Evolutionary conservation across 2,888 invertebrate species (phyloP), one percentile per base, ranked within the genome.

Genomic region (Drosophila fulvimacula): DNA sequence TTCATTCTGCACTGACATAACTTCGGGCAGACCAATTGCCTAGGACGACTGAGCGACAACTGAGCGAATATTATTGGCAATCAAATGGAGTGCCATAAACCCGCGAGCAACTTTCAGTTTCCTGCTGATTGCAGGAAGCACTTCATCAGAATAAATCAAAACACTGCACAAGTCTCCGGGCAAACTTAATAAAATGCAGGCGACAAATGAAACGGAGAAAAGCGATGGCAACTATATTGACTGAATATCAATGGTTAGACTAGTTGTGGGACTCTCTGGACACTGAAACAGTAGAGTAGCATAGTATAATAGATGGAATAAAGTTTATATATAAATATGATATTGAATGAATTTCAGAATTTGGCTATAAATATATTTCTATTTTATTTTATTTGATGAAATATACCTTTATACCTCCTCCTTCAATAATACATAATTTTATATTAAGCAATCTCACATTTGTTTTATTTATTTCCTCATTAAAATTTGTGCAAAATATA

Each of bases 21-120:
- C 74, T 46, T 41, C 30, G n/a, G 69, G 73, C 62, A 42, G 32
- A 32, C 30, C 57, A 48, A 73, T 60, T 63, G 62, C 60, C 49
- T 38, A 53, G 64, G 42, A 67, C 49, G 65, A 55, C 60, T n/a
- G n/a, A n/a, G n/a, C n/a, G n/a, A 65, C 41, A 63, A 39, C 57
- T 55, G 59, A 60, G 44, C 70, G 63, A 77, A 70, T 82, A 80
- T 85, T 85, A 87, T 84, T 87, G 82, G 51, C 88, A 87, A 84
- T 84, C 88, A 84, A 82, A 69, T 76, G 78, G 53, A 84, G 85
- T 87, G 85, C 73, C 65, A 78, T 52, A 70, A 59, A 42, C 79
- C 83, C 61, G 44, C 49, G 21, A 77, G 83, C 80, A 60, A 77
- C 39, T 41, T 48, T 63, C 66, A 32, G 65, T 58, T 66, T 39